Percentiles rank a stretch among this genome's conserved stretches.
Evolutionary conservation across 2,888 invertebrate species (phyloP).

Genomic region (Athalia rosae): DNA sequence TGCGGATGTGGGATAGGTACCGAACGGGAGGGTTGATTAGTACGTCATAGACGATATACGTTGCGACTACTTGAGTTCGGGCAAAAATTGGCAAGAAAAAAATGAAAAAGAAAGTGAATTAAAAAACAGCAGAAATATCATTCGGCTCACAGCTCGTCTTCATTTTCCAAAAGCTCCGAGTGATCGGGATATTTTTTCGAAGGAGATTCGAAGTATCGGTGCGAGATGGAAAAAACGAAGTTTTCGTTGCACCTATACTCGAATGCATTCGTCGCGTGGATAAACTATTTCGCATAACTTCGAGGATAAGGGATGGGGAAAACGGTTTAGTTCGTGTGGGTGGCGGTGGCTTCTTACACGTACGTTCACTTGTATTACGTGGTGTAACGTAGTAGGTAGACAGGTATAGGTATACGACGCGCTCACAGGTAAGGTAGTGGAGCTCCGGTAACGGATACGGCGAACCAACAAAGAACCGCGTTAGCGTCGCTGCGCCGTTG

Average conservation of each 20-base stretch:
- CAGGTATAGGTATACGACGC: too few relatives aligned
- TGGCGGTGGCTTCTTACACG: constrained; percentile 20
- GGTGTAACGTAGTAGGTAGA: not conserved
- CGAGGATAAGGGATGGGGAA: not conserved
- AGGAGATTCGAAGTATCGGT: too few relatives aligned
- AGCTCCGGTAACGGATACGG: constrained; percentile 19
- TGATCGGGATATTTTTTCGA: too few relatives aligned
- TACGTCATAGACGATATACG: constrained; percentile 21
- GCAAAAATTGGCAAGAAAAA: not conserved
- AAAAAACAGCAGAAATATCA: too few relatives aligned
- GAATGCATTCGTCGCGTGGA: too few relatives aligned
- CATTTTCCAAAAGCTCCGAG: too few relatives aligned
- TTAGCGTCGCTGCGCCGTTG: constrained; percentile 32
- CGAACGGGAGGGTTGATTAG: constrained; percentile 24
- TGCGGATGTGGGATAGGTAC: constrained; percentile 44
- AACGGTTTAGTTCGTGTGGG: not conserved
- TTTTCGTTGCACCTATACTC: too few relatives aligned
- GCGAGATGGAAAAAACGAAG: too few relatives aligned
- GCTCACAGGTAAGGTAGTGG: not conserved
- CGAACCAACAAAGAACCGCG: constrained; percentile 35
- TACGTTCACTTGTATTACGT: constrained; percentile 29
- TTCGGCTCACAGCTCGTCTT: too few relatives aligned
- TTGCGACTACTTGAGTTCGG: not conserved
- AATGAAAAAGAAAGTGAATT: too few relatives aligned
- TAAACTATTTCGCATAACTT: too few relatives aligned